Percentiles rank a stretch among this genome's conserved stretches.
Conservation (phyloP, 2,113 vertebrate genomes). For the Trogon melanurus region DNA sequence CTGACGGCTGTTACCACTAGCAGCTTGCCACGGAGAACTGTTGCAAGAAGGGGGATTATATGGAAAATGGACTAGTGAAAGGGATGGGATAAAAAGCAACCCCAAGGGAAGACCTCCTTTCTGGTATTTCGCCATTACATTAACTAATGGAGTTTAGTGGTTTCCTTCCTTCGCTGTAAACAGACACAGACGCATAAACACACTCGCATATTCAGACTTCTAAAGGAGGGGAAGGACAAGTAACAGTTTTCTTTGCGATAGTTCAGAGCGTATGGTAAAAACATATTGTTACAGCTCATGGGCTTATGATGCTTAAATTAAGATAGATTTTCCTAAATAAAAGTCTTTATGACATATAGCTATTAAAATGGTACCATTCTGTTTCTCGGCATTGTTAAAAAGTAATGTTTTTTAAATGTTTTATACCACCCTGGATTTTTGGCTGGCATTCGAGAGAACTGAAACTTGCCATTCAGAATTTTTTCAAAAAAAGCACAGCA, state of each 20-base stretch:
- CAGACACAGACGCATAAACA: not conserved
- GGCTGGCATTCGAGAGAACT: constrained; percentile 26
- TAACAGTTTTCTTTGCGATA: constrained; percentile 72
- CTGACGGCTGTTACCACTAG: not conserved
- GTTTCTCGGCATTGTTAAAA: constrained; percentile 76
- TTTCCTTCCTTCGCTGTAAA: constrained; percentile 37
- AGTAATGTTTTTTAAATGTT: constrained; percentile 65
- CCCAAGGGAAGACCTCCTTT: not conserved
- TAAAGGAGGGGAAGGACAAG: constrained; percentile 48
- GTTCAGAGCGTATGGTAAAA: constrained; percentile 76
- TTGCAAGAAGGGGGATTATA: not conserved
- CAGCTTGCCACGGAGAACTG: not conserved
- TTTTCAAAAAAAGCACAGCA: not conserved
- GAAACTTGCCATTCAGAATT: not conserved
- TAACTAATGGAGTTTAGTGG: constrained; percentile 39
- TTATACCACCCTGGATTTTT: constrained; percentile 66
- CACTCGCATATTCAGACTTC: constrained; percentile 5
- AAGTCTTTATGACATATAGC: constrained; percentile 75
- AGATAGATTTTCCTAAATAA: constrained; percentile 86
- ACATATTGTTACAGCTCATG: constrained; percentile 78
- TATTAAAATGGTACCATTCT: constrained; percentile 75
- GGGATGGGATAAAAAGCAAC: not conserved
- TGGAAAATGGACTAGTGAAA: constrained; percentile 34
- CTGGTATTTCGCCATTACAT: constrained; percentile 35
- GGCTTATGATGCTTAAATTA: constrained; percentile 83